These are phyloP conservation scores for Pelobates fuscus DNA, from an alignment of 2,113 vertebrate species.

Conservation along the genomic window DNA sequence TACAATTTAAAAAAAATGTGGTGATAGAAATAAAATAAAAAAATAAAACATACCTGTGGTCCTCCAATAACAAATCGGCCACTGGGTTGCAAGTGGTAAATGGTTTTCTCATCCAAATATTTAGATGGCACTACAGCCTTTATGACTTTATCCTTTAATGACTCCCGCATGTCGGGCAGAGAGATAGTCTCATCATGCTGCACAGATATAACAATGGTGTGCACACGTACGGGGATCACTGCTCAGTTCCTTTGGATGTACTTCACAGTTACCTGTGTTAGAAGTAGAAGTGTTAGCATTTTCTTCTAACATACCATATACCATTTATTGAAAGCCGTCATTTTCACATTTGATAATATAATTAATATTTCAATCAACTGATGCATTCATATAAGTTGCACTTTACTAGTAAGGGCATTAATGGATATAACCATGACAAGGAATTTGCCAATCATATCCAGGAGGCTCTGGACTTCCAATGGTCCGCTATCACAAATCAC, in stretches of 20 bases:
- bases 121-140: constrained; percentile 81
- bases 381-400: too few species aligned
- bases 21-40: background rate
- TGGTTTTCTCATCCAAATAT: constrained; percentile 88
- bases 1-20: background rate
- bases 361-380: too few species aligned
- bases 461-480: too few species aligned
- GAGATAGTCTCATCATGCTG: constrained; percentile 84
- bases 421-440: too few species aligned
- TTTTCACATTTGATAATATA: too few species aligned
- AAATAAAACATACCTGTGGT: constrained; percentile 77
- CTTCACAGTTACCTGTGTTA: constrained; percentile 83
- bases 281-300: too few species aligned
- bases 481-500: too few species aligned
- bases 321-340: too few species aligned
- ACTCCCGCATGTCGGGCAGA: constrained; percentile 79
- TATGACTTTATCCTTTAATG: constrained; percentile 86
- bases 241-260: constrained; percentile 83
- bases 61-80: constrained; percentile 96
- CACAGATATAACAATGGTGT: constrained; percentile 93
- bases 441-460: too few species aligned
- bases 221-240: constrained; percentile 83
- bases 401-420: too few species aligned
- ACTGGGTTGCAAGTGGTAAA: constrained; percentile 94
- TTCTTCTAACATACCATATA: too few species aligned